These are phyloP conservation scores for Lytechinus pictus DNA, from an alignment of 35 echinoderm and acorn worm species.

Conservation along the genomic window DNA sequence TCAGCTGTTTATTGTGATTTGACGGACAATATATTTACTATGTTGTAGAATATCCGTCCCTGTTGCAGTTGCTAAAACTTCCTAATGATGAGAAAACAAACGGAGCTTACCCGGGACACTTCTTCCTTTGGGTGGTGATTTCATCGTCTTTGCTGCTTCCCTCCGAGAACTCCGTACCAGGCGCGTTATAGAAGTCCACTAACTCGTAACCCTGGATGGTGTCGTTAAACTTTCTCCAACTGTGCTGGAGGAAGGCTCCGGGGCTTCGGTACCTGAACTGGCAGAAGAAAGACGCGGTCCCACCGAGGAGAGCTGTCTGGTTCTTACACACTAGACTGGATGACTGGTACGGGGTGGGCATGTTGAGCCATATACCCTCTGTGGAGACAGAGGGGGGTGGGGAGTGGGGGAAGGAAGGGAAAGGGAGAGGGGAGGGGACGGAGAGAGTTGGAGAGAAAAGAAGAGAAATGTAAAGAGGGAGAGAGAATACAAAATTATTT, in stretches of 20 bases:
- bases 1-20: too few species aligned
- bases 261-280: neutral
- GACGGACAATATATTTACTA: too few species aligned
- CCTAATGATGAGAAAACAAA: neutral
- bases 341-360: neutral
- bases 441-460: too few species aligned
- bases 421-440: neutral
- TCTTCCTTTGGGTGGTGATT: neutral
- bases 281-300: neutral
- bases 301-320: neutral
- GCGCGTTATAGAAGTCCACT: neutral
- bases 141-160: neutral
- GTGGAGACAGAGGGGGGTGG: neutral
- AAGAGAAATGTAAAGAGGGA: neutral
- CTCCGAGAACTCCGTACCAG: neutral
- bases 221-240: neutral
- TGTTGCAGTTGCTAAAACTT: too few species aligned
- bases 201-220: neutral
- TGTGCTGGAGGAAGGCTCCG: neutral
- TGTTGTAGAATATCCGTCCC: too few species aligned
- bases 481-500: neutral
- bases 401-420: neutral
- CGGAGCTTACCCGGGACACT: neutral
- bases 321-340: neutral
- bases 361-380: neutral